Evolutionary conservation across 2,797 vertebrate genomes (phyloP), one percentile per base, ranked within the genome.

Genomic region (Coregonus sp.): DNA sequence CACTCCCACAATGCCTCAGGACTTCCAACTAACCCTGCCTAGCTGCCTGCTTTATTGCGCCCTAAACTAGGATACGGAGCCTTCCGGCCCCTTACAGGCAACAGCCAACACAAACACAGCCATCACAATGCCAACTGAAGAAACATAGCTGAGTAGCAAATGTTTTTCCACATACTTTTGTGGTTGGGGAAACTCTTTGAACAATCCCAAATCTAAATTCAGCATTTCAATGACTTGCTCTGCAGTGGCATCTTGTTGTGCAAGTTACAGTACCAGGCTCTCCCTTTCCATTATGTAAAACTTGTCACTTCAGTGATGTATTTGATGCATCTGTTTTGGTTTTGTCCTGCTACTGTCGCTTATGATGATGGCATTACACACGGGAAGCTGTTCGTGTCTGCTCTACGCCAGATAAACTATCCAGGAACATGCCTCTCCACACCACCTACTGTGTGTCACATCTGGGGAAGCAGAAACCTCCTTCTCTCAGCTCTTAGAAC

Each of bases 101-200:
- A 47, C 40, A 66, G 91, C 91, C 92, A 93, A 92, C 84, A 88
- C 83, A 89, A 91, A 91, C 86, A 88, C 74, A 65, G 80, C 79
- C 81, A 71, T 78, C 82, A 81, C 78, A 82, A 74, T 79, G 18
- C 81, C 78, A 84, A 79, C 81, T 78, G 77, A 77, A 85, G 82
- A 83, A 83, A 88, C 81, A 82, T 78, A 87, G 85, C 86, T 67
- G 25, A 68, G 65, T 78, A 74, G 20, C 29, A 37, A 79, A 76
- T 70, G 4, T 75, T 15, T 90, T 89, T 86, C 85, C 80, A 51
- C 75, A 70, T 33, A 33, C 80, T 83, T 5, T 47, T 56, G 29
- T 89, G 89, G 40, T 47, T 83, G 40, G 84, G 85, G 89, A 86
- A 54, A 33, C 33, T 1, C 31, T n/a, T 25, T 63, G 6, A 25